Conservation (phyloP, 1,140 invertebrate genomes). For the Carposina sasakii region DNA sequence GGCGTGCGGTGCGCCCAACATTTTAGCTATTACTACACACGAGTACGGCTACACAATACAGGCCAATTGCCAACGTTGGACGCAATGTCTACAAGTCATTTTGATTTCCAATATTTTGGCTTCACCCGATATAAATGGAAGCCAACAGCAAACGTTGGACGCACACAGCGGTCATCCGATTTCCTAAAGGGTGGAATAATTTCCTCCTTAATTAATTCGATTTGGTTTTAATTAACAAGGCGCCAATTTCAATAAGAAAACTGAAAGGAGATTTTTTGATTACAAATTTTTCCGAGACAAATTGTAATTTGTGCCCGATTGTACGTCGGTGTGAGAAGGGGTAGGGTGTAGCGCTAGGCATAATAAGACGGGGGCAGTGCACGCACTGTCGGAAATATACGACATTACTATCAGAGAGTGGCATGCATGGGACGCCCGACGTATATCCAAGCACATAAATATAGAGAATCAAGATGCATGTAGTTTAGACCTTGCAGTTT, state of each 20-base stretch:
- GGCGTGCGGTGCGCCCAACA: conserved; percentile 49
- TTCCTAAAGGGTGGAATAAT: conserved; percentile 54
- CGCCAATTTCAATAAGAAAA: conserved; percentile 59
- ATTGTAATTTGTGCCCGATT: conserved; percentile 21
- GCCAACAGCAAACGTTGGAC: too few species aligned
- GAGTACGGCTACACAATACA: too few species aligned
- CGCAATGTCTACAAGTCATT: too few species aligned
- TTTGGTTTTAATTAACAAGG: conserved; percentile 64
- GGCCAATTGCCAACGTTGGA: too few species aligned
- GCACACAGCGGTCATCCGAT: too few species aligned
- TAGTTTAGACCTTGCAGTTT: too few species aligned
- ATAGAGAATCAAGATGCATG: conserved; percentile 49
- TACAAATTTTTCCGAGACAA: conserved; percentile 37
- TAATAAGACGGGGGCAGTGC: conserved; percentile 39
- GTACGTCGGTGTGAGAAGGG: neutral
- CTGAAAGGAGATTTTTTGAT: conserved; percentile 53
- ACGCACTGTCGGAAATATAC: conserved; percentile 46
- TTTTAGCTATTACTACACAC: too few species aligned
- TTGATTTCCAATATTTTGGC: too few species aligned
- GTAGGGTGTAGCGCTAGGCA: neutral
- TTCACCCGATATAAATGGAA: too few species aligned
- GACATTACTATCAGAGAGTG: conserved; percentile 46
- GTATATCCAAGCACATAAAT: conserved; percentile 31
- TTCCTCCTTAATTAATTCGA: conserved; percentile 58
- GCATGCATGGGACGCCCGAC: conserved; percentile 35